A percentile compares a stretch with the other conserved stretches of the same genome.
Conservation (phyloP, 2,888 invertebrate species). For the Hydrotaea diabolus region DNA sequence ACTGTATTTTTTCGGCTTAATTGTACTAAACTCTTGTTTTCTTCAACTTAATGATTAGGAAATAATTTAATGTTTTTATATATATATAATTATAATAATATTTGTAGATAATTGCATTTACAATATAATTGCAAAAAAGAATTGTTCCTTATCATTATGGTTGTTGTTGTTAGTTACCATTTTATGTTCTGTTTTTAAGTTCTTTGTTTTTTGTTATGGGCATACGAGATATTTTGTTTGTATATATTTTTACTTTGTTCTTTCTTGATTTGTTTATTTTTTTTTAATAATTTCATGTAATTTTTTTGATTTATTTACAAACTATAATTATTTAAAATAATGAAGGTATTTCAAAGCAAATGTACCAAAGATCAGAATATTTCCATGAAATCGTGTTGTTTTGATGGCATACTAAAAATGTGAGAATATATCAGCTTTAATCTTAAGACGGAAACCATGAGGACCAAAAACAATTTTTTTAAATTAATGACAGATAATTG, state of each 20-base stretch:
- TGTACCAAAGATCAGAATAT: background rate
- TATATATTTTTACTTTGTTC: background rate
- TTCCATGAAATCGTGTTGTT: background rate
- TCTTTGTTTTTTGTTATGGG: slow-evolving; percentile 4
- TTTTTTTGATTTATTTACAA: slow-evolving; percentile 19
- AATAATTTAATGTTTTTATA: slow-evolving; percentile 47
- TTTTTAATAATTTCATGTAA: background rate
- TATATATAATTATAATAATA: background rate
- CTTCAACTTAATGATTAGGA: slow-evolving; percentile 45
- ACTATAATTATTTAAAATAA: background rate
- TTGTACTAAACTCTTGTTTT: slow-evolving; percentile 52
- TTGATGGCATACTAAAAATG: no score
- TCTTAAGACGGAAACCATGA: no score
- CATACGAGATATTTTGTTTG: slow-evolving; percentile 30
- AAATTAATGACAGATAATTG: no score
- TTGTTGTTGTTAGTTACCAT: slow-evolving; percentile 43
- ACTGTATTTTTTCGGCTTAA: slow-evolving; percentile 59
- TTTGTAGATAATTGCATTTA: slow-evolving; percentile 64
- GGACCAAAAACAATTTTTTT: no score
- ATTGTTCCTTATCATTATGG: slow-evolving; percentile 25
- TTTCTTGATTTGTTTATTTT: background rate
- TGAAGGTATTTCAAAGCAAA: slow-evolving; percentile 9
- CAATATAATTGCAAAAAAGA: slow-evolving; percentile 42
- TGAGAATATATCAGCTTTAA: no score
- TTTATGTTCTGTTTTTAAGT: slow-evolving; percentile 37